Evolutionary conservation across 2,888 invertebrate species (phyloP).

Genomic region (Diadegma fenestrale): DNA sequence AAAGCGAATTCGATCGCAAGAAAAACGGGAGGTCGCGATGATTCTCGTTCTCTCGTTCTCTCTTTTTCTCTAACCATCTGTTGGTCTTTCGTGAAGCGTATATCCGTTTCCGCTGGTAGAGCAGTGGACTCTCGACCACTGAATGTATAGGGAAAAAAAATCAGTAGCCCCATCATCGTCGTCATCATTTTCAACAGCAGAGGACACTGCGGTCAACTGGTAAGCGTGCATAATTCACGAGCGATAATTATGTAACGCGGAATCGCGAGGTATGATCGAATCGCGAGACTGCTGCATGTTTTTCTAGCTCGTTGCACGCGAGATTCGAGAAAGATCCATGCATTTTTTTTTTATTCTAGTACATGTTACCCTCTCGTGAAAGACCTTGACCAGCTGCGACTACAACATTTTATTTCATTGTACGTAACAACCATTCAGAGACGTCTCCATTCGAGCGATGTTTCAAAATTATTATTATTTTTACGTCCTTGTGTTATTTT

Average conservation of each 20-base stretch:
- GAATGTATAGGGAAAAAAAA: slow-evolving; percentile 38
- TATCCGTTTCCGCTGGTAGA: slow-evolving; percentile 82
- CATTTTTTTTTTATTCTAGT: slow-evolving; percentile 1
- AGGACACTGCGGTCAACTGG: slow-evolving; percentile 74
- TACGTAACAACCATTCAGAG: not conserved
- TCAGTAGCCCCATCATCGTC: slow-evolving; percentile 42
- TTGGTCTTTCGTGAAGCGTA: slow-evolving; percentile 82
- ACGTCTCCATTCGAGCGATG: slow-evolving; percentile 45
- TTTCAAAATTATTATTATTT: slow-evolving; percentile 38
- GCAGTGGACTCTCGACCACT: slow-evolving; percentile 48
- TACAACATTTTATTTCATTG: slow-evolving; percentile 2
- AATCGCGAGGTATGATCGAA: slow-evolving; percentile 62
- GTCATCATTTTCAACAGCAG: slow-evolving; percentile 56
- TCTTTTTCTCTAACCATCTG: slow-evolving; percentile 68
- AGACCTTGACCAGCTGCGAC: slow-evolving; percentile 61
- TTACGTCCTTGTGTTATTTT: slow-evolving; percentile 53
- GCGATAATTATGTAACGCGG: slow-evolving; percentile 72
- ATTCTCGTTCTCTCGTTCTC: slow-evolving; percentile 29
- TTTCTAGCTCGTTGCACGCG: slow-evolving; percentile 63
- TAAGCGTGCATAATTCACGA: slow-evolving; percentile 67
- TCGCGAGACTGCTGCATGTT: slow-evolving; percentile 49
- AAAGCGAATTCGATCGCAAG: not conserved
- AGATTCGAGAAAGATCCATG: slow-evolving; percentile 54
- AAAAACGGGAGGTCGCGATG: slow-evolving; percentile 16
- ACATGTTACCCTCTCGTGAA: not conserved